Conservation (phyloP, 2,888 invertebrate genomes). For the Poecilus cupreus region DNA sequence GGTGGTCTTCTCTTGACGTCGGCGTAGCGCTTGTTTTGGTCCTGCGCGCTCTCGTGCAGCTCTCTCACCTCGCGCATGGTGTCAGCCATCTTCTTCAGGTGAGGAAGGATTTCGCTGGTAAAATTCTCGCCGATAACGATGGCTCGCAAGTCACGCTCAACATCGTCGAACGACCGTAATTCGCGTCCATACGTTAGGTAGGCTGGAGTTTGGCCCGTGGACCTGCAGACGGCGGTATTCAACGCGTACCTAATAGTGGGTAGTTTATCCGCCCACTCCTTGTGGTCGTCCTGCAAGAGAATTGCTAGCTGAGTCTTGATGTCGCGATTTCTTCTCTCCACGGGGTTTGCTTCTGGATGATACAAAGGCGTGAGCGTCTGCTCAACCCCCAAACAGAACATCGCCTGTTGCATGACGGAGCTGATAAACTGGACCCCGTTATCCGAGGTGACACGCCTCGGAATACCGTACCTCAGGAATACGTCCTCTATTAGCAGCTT, state of each 20-base stretch:
- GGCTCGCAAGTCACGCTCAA: not conserved
- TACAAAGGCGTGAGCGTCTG: conserved; percentile 62
- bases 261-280: not conserved
- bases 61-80: not conserved
- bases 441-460: conserved; percentile 66
- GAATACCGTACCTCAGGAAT: conserved; percentile 67
- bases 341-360: conserved; percentile 65
- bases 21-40: not conserved
- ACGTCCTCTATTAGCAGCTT: conserved; percentile 65
- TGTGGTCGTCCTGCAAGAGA: not conserved
- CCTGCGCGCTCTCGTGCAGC: not conserved
- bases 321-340: conserved; percentile 61
- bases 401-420: not conserved
- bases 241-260: not conserved
- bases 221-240: not conserved
- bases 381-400: not conserved
- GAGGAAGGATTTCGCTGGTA: not conserved
- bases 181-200: not conserved
- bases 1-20: not conserved
- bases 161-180: not conserved
- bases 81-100: not conserved
- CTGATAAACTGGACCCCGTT: conserved; percentile 54
- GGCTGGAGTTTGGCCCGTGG: not conserved
- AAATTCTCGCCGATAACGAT: not conserved
- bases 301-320: not conserved